A percentile compares a stretch with the other conserved stretches of the same genome.
phyloP scores from a whole-genome alignment of 1,140 invertebrate genomes.

The Drosophila repleta region DNA sequence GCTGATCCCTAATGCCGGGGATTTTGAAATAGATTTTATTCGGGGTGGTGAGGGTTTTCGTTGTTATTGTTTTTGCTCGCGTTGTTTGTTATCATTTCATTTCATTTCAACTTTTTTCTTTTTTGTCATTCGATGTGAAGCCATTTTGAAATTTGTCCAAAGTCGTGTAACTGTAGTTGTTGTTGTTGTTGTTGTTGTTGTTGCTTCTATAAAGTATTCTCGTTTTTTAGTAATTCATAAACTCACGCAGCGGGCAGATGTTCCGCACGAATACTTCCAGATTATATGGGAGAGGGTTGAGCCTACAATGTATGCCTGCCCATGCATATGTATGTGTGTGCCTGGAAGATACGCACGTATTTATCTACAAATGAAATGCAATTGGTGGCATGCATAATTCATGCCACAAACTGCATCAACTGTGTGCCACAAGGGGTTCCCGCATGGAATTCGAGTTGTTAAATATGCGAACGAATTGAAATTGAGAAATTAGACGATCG shows the following conservation, averaged over 20 bases:
- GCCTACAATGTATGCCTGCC: neutral
- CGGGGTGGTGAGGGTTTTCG: constrained; percentile 21
- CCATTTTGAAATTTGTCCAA: constrained; percentile 71
- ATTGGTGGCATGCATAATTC: constrained; percentile 58
- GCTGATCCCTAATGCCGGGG: constrained; percentile 36
- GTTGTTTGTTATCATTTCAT: constrained; percentile 64
- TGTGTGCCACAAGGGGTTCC: constrained; percentile 8
- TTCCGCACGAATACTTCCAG: constrained; percentile 33
- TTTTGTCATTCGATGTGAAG: constrained; percentile 20
- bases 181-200: constrained; percentile 19
- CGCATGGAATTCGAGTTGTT: neutral
- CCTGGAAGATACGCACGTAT: constrained; percentile 12
- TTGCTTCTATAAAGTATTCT: constrained; percentile 21
- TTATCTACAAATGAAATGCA: constrained; percentile 54
- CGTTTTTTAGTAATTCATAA: constrained; percentile 63
- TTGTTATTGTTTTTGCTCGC: constrained; percentile 42
- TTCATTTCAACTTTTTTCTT: constrained; percentile 63
- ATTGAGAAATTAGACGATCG: neutral
- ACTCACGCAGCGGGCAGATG: constrained; percentile 58
- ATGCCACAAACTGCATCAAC: constrained; percentile 26
- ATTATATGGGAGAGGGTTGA: constrained; percentile 36
- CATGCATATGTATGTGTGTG: constrained; percentile 17
- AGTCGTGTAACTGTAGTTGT: constrained; percentile 2
- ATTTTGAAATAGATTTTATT: constrained; percentile 1
- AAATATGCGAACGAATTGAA: constrained; percentile 3